Conservation (phyloP, 37 sponge, comb jelly and placozoan species). For the Geodia barretti region DNA sequence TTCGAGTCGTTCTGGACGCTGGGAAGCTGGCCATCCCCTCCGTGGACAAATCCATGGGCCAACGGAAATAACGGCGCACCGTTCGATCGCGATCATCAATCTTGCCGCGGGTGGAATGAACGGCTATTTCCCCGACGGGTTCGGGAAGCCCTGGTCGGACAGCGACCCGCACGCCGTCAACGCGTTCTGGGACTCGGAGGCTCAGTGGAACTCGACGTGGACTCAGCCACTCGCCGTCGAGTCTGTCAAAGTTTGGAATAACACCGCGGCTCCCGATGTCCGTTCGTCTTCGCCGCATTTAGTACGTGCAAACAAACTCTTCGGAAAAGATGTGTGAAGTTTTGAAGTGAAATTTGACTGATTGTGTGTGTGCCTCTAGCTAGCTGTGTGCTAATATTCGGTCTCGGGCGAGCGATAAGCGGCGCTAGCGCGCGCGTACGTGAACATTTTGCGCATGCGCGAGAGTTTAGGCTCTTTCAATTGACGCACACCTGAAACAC, state of each 20-base stretch:
- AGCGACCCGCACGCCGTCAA: conserved; percentile 58
- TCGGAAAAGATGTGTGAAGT: too few relatives aligned
- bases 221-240: conserved; percentile 60
- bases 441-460: too few relatives aligned
- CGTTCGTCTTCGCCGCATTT: too few relatives aligned
- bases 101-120: conserved; percentile 73
- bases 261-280: too few relatives aligned
- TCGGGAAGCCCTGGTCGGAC: conserved; percentile 77
- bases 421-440: too few relatives aligned
- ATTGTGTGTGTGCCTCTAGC: too few relatives aligned
- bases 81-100: conserved; percentile 73
- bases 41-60: conserved; percentile 75
- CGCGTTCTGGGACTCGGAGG: conserved; percentile 49
- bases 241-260: conserved; percentile 73
- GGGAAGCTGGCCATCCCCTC: conserved; percentile 48
- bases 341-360: too few relatives aligned
- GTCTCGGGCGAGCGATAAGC: too few relatives aligned
- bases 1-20: conserved; percentile 72
- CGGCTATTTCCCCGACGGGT: conserved; percentile 81
- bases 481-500: too few relatives aligned
- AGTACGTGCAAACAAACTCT: too few relatives aligned
- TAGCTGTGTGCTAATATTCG: too few relatives aligned
- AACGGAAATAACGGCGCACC: conserved; percentile 60
- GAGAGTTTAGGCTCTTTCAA: too few relatives aligned
- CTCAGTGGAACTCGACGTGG: conserved; percentile 76